Evolutionary conservation across 2,797 vertebrate genomes (phyloP), one percentile per base, ranked within the genome.

Genomic region (Anolis apletophallus): DNA sequence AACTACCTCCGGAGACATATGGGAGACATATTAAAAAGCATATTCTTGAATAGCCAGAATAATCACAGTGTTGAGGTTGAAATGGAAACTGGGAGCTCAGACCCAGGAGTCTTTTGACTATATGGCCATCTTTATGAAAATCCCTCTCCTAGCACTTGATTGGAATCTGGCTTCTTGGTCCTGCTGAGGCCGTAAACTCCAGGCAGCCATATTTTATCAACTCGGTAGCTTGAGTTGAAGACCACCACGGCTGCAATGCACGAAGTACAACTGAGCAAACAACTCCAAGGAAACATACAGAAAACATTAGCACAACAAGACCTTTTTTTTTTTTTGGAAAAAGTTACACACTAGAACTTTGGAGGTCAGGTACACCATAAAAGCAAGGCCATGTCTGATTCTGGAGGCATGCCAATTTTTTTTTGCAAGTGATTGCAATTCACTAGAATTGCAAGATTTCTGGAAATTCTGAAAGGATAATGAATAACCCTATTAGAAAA

Each of bases 41-140:
- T 19, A 71, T 34, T 71, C n/a, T 34, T 71, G 9, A 57, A 40
- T 12, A 87, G 19, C 5, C 69, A 85, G 90, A 91, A 68, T 88
- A 93, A 90, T 90, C 4, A 0, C 87, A 89, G 80, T 55, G 55
- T 76, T 16, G 76, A 85, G 88, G 81, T 90, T 88, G 88, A 79
- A 36, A 40, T 21, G 1, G 5, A 10, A 34, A 61, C 21, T 34
- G 23, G 19, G 34, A 79, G 10, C 36, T 34, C 14, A 7, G 26
- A 8, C 59, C 6, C 36, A 46, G 13, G 12, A 80, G 57, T 40
- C 14, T 36, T 80, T 64, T 36, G 16, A 17, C 23, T 0, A 21
- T 80, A 36, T 2, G 8, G 36, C n/a, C 14, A 64, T 64, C 78
- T 46, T 64, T 64, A 3, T 46, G 23, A 80, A 64, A 9, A 64